phyloP scores from a whole-genome alignment of 2,888 invertebrate genomes.

The Ypsolopha sequella region DNA sequence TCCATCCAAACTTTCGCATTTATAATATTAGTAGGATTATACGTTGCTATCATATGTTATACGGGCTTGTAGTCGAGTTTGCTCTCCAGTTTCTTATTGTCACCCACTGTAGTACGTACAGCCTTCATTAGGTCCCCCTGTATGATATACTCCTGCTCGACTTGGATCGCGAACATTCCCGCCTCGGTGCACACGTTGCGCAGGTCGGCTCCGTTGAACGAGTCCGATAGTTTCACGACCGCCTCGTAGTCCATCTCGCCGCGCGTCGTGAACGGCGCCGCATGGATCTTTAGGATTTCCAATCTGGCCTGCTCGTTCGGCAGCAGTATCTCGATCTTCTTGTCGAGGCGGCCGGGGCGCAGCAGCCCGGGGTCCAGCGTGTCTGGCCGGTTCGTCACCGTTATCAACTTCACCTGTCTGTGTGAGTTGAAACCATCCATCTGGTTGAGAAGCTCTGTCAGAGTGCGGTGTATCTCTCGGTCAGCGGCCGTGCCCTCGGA shows the following conservation, averaged over 20 bases:
- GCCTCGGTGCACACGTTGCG: no score
- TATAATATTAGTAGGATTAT: no score
- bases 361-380: slow-evolving; percentile 97
- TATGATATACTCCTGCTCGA: slow-evolving; percentile 96
- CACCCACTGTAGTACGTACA: slow-evolving; percentile 96
- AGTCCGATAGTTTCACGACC: slow-evolving; percentile 97
- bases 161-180: no score
- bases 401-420: slow-evolving; percentile 98
- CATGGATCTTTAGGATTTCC: slow-evolving; percentile 98
- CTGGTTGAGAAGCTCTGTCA: slow-evolving; percentile 97
- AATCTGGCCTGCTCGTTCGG: slow-evolving; percentile 98
- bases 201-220: no score
- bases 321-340: no score
- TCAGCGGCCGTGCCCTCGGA: slow-evolving; percentile 99
- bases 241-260: slow-evolving; percentile 99
- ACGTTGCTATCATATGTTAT: no score
- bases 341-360: no score
- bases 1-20: no score
- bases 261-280: slow-evolving; percentile 95
- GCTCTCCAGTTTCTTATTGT: no score
- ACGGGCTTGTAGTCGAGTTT: slow-evolving; percentile 99
- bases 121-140: slow-evolving; percentile 99
- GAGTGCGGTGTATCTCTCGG: slow-evolving; percentile 97
- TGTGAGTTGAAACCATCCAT: slow-evolving; percentile 99
- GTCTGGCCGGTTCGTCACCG: slow-evolving; percentile 99